A percentile compares a stretch with the other conserved stretches of the same genome.
Conservation (phyloP, 2,113 vertebrate species). For the Neolamprologus sp. region DNA sequence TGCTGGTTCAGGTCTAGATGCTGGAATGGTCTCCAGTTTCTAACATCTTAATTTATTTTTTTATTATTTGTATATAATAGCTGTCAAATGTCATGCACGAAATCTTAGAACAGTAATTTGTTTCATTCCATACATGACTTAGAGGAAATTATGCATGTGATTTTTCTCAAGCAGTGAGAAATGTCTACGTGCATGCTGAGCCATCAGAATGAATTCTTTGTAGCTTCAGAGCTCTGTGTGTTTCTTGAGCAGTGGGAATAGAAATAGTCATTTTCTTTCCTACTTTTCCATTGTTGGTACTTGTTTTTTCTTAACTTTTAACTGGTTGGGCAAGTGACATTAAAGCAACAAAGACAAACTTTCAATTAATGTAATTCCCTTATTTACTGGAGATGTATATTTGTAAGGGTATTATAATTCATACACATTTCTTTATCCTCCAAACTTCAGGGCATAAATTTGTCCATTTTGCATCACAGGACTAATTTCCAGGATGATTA, state of each 20-base stretch:
- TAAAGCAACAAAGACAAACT: neutral
- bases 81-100: neutral
- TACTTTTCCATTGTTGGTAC: neutral
- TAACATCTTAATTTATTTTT: neutral
- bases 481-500: conserved; percentile 14
- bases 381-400: neutral
- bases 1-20: neutral
- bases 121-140: neutral
- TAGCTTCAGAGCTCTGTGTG: neutral
- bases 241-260: neutral
- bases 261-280: neutral
- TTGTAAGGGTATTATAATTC: neutral
- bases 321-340: neutral
- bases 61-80: neutral
- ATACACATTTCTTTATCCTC: neutral
- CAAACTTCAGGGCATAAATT: neutral
- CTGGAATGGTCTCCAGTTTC: neutral
- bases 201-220: neutral
- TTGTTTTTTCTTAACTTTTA: neutral
- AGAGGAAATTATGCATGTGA: neutral
- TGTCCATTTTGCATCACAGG: neutral
- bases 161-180: neutral
- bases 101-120: neutral
- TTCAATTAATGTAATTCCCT: neutral
- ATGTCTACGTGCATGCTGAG: neutral